Conservation (phyloP, 37 sponge, comb jelly and placozoan species). For the Mnemiopsis leidyi region DNA sequence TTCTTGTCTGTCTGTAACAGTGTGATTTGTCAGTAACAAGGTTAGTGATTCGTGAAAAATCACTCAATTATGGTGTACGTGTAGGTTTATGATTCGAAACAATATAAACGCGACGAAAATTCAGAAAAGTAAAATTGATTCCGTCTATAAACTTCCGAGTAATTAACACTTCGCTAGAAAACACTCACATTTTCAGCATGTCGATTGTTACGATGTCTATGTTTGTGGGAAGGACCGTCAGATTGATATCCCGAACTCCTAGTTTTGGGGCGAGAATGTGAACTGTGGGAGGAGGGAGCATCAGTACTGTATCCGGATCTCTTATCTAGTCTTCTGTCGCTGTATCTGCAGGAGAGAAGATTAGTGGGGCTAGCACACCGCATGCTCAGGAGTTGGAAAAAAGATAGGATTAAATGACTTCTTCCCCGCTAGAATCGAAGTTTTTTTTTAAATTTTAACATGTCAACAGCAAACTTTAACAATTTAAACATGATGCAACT, state of each 20-base stretch:
- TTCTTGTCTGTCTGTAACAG: conserved; percentile 9
- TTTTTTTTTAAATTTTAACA: too few species aligned
- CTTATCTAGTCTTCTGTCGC: conserved; percentile 32
- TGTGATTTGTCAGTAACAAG: too few species aligned
- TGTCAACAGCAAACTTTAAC: too few species aligned
- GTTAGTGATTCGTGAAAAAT: too few species aligned
- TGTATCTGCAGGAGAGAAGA: conserved; percentile 15
- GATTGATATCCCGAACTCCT: conserved; percentile 56
- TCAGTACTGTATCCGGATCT: conserved; percentile 57
- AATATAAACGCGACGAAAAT: too few species aligned
- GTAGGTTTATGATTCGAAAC: too few species aligned
- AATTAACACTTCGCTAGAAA: too few species aligned
- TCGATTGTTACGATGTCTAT: background rate
- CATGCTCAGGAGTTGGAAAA: background rate
- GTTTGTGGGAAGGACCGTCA: conserved; percentile 13
- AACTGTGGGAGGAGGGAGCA: background rate
- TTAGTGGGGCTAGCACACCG: background rate
- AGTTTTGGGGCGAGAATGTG: background rate
- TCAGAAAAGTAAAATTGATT: too few species aligned
- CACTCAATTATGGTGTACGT: too few species aligned
- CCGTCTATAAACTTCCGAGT: too few species aligned
- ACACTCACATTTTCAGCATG: conserved; percentile 11
- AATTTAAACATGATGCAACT: too few species aligned
- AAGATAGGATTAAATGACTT: background rate
- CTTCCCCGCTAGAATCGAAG: too few species aligned